Evolutionary conservation across 2,797 vertebrate species (phyloP).

Genomic region (Acipenser oxyrinchus): DNA sequence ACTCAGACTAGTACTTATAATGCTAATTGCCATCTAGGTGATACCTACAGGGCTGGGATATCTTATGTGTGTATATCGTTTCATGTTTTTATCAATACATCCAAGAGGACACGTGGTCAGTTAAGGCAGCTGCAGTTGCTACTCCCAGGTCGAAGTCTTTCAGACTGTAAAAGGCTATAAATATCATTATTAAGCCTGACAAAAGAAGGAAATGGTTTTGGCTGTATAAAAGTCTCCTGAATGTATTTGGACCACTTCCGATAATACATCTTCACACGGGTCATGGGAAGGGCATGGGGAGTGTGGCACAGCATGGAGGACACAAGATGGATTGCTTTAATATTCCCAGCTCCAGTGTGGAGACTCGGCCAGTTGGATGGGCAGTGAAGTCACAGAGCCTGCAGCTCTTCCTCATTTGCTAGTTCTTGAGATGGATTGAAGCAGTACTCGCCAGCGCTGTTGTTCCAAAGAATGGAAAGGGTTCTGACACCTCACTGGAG

Average conservation of each 20-base stretch:
- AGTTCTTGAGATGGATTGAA: neutral
- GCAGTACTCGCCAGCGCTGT: too few species aligned
- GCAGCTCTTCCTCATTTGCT: neutral
- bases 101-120: too few species aligned
- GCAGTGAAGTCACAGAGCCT: neutral
- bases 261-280: constrained; percentile 1
- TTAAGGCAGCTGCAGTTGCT: too few species aligned
- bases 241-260: neutral
- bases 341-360: neutral
- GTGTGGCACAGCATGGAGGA: constrained; percentile 8
- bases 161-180: neutral
- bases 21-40: too few species aligned
- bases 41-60: too few species aligned
- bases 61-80: too few species aligned
- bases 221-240: constrained; percentile 3
- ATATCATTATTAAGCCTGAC: neutral
- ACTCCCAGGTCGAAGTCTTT: too few species aligned
- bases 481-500: too few species aligned
- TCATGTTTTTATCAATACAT: too few species aligned
- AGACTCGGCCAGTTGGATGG: neutral
- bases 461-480: too few species aligned
- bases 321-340: constrained; percentile 17
- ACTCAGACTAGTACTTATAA: constrained; percentile 29
- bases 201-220: neutral
- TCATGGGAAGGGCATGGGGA: neutral